Base-by-base conservation (phyloP, 2,888 invertebrate species). In the Lymantria monacha region DNA sequence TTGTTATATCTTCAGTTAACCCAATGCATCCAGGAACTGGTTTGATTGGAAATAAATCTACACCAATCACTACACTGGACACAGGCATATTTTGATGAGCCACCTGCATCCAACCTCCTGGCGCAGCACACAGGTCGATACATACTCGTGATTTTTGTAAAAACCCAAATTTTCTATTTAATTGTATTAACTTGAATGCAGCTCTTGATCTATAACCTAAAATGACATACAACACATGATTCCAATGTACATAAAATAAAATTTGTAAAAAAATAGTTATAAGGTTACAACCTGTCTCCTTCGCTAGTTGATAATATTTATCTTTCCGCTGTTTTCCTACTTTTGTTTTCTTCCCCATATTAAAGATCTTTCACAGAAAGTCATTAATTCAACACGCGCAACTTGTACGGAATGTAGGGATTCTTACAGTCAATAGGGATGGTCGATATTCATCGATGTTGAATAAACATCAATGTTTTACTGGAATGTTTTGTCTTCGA, bases 91-190 rank as follows among this genome's bases (percentile, higher is more conserved):
- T 97, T 82, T 99, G 96, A 71, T 96, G 95, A 44, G 99, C 99
- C 48, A 99, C 99, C 88, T 97, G 99, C 95, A 99, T 97, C 99
- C 99, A 99, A 68, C 99, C 99, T 76, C 99, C 99, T 0, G 99
- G 99, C 0, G 99, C 99, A 11, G 99, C 99, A 89, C 99, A 99
- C 57, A 99, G 91, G 93, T 99, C 99, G 73, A 99, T 94, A 67
- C 98, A 96, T 92, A 99, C 98, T 92, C 97, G 94, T 0, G 99
- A 97, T 76, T 95, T 96, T 93, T 99, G 97, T 7, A 99, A 91
- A 85, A 99, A 99, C 48, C 97, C 97, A 89, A 97, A 99, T 82
- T 98, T 98, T 59, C 99, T 93, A 87, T 99, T 99, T 47, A 99
- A 85, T 80, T 99, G 99, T 59, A 99, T 97, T 67, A 99, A 94